Percentiles rank a stretch among this genome's conserved stretches.
phyloP scores from a whole-genome alignment of 2,888 invertebrate genomes.

The Lumbricus terrestris region DNA sequence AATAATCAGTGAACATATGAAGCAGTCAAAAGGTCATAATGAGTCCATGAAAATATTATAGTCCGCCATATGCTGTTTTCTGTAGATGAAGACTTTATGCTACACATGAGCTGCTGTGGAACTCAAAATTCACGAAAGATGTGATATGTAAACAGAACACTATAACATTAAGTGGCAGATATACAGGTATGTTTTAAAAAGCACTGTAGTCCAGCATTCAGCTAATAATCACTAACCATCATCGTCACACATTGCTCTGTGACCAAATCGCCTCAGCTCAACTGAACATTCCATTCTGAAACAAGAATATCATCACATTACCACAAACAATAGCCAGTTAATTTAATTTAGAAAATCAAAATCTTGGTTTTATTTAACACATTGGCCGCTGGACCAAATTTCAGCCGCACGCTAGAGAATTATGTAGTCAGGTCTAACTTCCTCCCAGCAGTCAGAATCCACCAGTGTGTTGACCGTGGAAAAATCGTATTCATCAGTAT shows the following conservation, averaged over 20 bases:
- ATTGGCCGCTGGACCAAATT: no score
- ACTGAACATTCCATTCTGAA: conserved; percentile 47
- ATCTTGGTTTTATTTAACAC: no score
- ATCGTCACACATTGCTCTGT: conserved; percentile 28
- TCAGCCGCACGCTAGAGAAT: no score
- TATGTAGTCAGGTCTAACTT: no score
- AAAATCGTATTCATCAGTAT: no score
- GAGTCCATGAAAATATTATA: no score
- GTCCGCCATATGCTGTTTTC: not conserved
- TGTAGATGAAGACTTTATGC: not conserved
- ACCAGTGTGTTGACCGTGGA: no score
- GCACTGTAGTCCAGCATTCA: not conserved
- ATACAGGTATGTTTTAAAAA: not conserved
- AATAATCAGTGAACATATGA: not conserved
- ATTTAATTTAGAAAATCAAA: no score
- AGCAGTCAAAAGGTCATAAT: not conserved
- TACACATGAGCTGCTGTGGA: not conserved
- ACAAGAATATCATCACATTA: not conserved
- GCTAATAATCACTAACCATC: conserved; percentile 22
- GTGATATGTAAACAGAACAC: not conserved
- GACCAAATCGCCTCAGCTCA: conserved; percentile 43
- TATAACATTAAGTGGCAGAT: not conserved
- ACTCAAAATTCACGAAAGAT: not conserved
- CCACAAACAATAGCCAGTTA: not conserved
- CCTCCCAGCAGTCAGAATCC: no score